Evolutionary conservation across 2,888 invertebrate genomes (phyloP), one percentile per base, ranked within the genome.

Genomic region (Belgica antarctica): DNA sequence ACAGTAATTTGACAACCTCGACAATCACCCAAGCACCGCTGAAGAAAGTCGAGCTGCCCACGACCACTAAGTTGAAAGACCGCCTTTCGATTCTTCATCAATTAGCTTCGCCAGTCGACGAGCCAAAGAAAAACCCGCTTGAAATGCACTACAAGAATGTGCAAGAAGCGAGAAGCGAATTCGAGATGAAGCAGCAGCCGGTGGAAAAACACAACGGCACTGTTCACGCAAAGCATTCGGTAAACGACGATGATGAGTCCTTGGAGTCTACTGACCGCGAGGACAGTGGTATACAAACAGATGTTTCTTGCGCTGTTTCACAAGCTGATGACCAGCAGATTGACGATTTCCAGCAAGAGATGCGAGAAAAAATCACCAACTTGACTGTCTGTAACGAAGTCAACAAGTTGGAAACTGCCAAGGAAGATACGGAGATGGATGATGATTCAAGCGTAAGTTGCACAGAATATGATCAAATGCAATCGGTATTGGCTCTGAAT

Each of bases 251-350:
- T 72, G 84, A 87, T 73, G 65, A 66, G 36, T 66, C 65, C 17
- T 47, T 66, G 24, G 65, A 3, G 15, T 66, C 65, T 27, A 87
- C 85, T 52, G 89, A 88, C 77, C 84, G 87, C 46, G 91, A 92
- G 79, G 91, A 92, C 76, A 89, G 88, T 72, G 89, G 89, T 1
- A 88, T 89, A 72, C 90, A 91, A 74, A 89, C 90, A 1, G 87
- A 89, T 76, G 90, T 89, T 70, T 89, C 89, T 19, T 89, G 88
- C 74, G 88, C 86, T 28, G 85, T 86, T 22, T 85, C 85, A 75
- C 89, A 89, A 75, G 87, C 88, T 62, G 89, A 89, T 77, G 89
- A 89, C 17, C 73, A 72, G 63, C 31, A 31, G 4, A 63, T 63
- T 22, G 34, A 63, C n/a, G 63, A 63, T n/a, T 41, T 41, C 15